Conservation (phyloP, 2,888 invertebrate genomes). For the Sesamia inferens region DNA sequence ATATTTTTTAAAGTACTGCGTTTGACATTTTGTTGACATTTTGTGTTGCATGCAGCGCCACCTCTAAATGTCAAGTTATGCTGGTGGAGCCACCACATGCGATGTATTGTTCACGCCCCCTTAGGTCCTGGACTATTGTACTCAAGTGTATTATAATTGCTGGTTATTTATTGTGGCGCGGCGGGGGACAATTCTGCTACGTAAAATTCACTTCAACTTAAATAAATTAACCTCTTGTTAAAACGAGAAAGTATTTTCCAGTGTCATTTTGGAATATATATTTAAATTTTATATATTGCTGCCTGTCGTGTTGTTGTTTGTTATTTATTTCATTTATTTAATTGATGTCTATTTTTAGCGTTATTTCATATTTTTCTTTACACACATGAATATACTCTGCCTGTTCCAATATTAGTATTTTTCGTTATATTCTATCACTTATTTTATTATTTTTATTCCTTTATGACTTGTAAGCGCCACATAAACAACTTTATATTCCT, state of each 20-base stretch:
- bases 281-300: conserved; percentile 1
- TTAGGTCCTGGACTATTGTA: conserved; percentile 74
- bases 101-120: conserved; percentile 74
- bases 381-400: background rate
- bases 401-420: background rate
- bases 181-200: conserved; percentile 70
- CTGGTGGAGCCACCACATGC: conserved; percentile 53
- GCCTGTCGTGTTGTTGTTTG: background rate
- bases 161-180: conserved; percentile 78
- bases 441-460: conserved; percentile 14
- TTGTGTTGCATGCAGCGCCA: conserved; percentile 40
- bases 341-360: background rate
- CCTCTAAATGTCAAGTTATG: conserved; percentile 36
- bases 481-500: conserved; percentile 55
- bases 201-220: conserved; percentile 64
- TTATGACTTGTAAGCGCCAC: conserved; percentile 18
- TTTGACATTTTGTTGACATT: conserved; percentile 34
- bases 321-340: conserved; percentile 6
- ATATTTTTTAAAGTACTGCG: background rate
- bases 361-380: background rate
- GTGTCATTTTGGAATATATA: conserved; percentile 19
- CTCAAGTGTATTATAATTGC: conserved; percentile 81
- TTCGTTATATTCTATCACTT: background rate
- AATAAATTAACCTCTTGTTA: conserved; percentile 60
- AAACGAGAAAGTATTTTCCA: conserved; percentile 40